Base-by-base conservation (phyloP, 2,113 vertebrate genomes). In the Brachirus orientalis region DNA sequence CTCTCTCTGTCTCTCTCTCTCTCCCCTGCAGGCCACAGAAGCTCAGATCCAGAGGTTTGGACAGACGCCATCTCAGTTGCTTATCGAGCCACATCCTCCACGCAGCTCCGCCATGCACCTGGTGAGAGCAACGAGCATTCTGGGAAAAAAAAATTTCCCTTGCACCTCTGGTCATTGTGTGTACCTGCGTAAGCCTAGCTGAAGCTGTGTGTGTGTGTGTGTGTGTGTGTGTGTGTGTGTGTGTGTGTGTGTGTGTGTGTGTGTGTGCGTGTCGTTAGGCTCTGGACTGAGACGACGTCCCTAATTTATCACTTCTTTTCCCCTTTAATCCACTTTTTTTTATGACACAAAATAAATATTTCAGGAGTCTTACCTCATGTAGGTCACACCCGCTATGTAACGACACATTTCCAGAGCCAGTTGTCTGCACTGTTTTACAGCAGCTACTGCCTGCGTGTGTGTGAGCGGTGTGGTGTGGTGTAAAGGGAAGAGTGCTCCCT, bases 51-150 rank as follows among this genome's bases (percentile, higher is more conserved):
- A 96, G 93, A 96, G 93, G 89, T 95, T 97, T 94, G 98, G 98
- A 95, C 98, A 98, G 95, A 98, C 96, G 91, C 97, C 98, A 93
- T 99, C 97, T 77, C 98, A 99, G 96, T 95, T 99, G 95, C 97
- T 99, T 91, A 99, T 99, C 82, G 97, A 99, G 95, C 98, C 98
- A 85, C 97, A 99, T 96, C 97, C 98, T 59, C 97, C 97, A 89
- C 95, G 97, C 88, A 99, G 98, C 93, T 99, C 98, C 70, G 98
- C 98, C 93, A 98, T 98, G 96, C 98, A 99, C 95, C 96, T 99
- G 97, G 97, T 98, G 94, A 97, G 96, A 92, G 67, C 68, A 89
- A 61, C 56, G 43, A 86, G 85, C 90, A 89, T 90, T 69, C 74
- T 63, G 88, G 90, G 86, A 92, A 83, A 80, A 63, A 3, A 5